A percentile compares a stretch with the other conserved stretches of the same genome.
Evolutionary conservation across 2,113 vertebrate species (phyloP).

Genomic region (Orthonyx spaldingii): DNA sequence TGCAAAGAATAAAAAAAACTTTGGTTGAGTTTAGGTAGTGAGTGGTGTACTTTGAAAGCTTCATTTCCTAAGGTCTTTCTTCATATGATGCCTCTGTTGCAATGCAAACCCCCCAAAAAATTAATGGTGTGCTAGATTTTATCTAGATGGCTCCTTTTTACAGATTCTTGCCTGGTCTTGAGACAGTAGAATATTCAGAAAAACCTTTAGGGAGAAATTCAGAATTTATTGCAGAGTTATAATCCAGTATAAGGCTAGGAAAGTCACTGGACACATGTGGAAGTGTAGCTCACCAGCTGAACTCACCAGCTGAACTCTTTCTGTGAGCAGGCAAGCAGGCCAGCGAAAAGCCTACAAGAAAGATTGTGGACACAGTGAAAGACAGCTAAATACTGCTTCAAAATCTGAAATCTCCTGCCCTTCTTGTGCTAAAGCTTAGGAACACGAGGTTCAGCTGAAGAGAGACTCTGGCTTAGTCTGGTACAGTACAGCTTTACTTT

Average conservation of each 20-base stretch:
- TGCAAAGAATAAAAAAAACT: neutral
- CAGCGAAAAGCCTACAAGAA: neutral
- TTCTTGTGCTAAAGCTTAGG: neutral
- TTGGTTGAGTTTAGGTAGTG: neutral
- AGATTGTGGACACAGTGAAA: neutral
- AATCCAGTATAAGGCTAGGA: neutral
- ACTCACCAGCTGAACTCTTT: neutral
- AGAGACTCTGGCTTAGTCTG: neutral
- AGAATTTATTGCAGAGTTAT: neutral
- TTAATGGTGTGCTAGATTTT: neutral
- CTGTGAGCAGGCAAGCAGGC: neutral
- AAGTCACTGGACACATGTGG: neutral
- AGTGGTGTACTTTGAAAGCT: neutral
- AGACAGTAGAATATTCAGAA: neutral
- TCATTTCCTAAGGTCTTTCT: neutral
- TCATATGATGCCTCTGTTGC: neutral
- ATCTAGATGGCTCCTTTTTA: neutral
- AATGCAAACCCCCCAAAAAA: neutral
- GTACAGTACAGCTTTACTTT: neutral
- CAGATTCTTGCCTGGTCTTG: neutral
- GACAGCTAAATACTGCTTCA: neutral
- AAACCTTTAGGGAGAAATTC: neutral
- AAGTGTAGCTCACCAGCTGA: neutral
- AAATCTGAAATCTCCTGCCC: neutral
- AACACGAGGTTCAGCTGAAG: neutral